Evolutionary conservation across 2,113 vertebrate species (phyloP).

Genomic region (Peromyscus californicus): DNA sequence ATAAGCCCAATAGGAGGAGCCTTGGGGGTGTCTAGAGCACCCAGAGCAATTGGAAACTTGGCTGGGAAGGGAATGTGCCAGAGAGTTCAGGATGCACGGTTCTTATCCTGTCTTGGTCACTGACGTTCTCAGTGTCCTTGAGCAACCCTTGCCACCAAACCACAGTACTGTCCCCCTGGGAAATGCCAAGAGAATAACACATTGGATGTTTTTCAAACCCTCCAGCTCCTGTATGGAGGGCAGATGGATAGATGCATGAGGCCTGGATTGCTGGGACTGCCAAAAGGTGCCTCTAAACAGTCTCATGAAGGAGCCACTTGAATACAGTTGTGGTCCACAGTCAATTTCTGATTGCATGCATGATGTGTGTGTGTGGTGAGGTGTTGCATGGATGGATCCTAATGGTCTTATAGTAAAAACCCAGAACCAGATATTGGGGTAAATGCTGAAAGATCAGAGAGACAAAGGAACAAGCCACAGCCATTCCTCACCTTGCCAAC

Average conservation of each 20-base stretch:
- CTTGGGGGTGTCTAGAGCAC: too few relatives aligned
- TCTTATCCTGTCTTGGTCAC: not conserved
- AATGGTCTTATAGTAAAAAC: too few relatives aligned
- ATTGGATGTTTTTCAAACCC: not conserved
- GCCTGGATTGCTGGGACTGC: not conserved
- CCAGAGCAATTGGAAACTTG: too few relatives aligned
- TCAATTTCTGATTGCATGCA: too few relatives aligned
- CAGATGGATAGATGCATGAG: not conserved
- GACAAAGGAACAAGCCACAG: too few relatives aligned
- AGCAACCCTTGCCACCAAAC: not conserved
- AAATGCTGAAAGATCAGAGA: too few relatives aligned
- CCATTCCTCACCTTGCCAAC: too few relatives aligned
- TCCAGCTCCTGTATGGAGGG: not conserved
- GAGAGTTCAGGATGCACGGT: not conserved
- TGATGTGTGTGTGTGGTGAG: not conserved
- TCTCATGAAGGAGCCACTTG: not conserved
- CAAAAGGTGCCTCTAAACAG: not conserved
- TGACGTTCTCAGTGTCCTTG: not conserved
- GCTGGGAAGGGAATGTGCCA: fast-evolving
- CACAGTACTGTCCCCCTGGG: not conserved
- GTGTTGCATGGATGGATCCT: too few relatives aligned
- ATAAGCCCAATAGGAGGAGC: not conserved
- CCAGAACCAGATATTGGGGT: too few relatives aligned
- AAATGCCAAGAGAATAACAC: not conserved
- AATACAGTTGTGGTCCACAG: not conserved